Evolutionary conservation across 2,797 vertebrate species (phyloP).

Genomic region (Apogon hyalosoma): DNA sequence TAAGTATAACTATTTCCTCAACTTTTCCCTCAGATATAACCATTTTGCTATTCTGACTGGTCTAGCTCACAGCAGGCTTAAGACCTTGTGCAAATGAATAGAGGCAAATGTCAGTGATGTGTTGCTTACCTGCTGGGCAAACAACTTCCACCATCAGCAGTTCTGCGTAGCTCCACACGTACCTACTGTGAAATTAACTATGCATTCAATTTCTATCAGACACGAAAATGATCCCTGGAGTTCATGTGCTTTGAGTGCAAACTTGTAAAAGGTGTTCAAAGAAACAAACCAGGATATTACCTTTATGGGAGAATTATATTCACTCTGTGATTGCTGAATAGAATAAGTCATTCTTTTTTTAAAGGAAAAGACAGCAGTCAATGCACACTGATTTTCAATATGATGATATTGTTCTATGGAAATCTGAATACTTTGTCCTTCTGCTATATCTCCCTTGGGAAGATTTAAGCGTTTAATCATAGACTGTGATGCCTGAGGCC

Average conservation of each 20-base stretch:
- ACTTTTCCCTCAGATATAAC: conserved; percentile 37
- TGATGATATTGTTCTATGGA: conserved; percentile 35
- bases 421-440: conserved; percentile 11
- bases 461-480: conserved; percentile 30
- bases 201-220: conserved; percentile 76
- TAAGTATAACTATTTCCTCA: conserved; percentile 57
- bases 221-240: conserved; percentile 51
- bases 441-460: conserved; percentile 1
- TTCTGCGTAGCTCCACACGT: conserved; percentile 55
- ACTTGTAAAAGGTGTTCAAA: conserved; percentile 42
- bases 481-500: conserved; percentile 14
- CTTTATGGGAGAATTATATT: conserved; percentile 21
- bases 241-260: conserved; percentile 30
- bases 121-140: conserved; percentile 72
- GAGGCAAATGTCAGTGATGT: conserved; percentile 76
- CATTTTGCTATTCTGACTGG: conserved; percentile 59
- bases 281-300: conserved; percentile 30
- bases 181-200: conserved; percentile 79
- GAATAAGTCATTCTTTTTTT: conserved; percentile 13
- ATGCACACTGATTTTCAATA: conserved; percentile 14
- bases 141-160: conserved; percentile 71
- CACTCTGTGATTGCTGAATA: conserved; percentile 26
- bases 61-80: conserved; percentile 62
- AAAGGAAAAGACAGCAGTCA: background rate
- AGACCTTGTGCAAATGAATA: conserved; percentile 70